A percentile compares a stretch with the other conserved stretches of the same genome.
phyloP scores from a whole-genome alignment of 2,888 invertebrate species.

The Drosophila picticornis region DNA sequence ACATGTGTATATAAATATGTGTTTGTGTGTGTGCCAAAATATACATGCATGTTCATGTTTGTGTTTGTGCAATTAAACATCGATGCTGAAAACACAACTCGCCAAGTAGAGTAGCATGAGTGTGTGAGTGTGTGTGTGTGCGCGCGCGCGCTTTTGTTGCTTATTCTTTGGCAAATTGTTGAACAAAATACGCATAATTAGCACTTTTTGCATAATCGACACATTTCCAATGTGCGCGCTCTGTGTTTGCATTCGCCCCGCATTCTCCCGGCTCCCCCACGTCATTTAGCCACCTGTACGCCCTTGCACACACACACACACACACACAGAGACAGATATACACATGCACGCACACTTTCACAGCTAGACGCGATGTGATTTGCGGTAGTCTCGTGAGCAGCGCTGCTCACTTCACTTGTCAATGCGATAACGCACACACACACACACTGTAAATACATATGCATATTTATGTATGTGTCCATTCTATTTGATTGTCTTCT shows the following conservation, averaged over 20 bases:
- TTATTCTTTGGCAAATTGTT: slow-evolving; percentile 31
- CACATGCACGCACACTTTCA: slow-evolving; percentile 15
- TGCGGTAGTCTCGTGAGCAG: slow-evolving; percentile 65
- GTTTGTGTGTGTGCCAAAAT: slow-evolving; percentile 4
- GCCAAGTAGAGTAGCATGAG: slow-evolving; percentile 35
- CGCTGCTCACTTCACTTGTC: slow-evolving; percentile 37
- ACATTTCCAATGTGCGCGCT: slow-evolving; percentile 60
- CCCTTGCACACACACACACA: slow-evolving; percentile 64
- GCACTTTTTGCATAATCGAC: slow-evolving; percentile 69
- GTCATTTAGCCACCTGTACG: slow-evolving; percentile 75
- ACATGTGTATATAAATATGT: slow-evolving; percentile 12
- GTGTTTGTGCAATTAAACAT: slow-evolving; percentile 42
- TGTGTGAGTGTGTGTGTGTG: slow-evolving; percentile 24
- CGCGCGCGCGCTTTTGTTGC: background rate
- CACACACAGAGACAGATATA: background rate
- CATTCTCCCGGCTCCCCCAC: slow-evolving; percentile 59
- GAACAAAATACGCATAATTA: slow-evolving; percentile 44
- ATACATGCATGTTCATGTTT: slow-evolving; percentile 14
- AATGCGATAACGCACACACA: slow-evolving; percentile 55
- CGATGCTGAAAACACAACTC: slow-evolving; percentile 26
- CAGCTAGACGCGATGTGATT: slow-evolving; percentile 55
- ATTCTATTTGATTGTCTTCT: slow-evolving; percentile 50
- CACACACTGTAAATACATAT: slow-evolving; percentile 3
- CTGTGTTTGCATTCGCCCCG: slow-evolving; percentile 45
- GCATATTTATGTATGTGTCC: slow-evolving; percentile 1